Conservation (phyloP, 2,888 invertebrate genomes). For the Andrena flavipes region DNA sequence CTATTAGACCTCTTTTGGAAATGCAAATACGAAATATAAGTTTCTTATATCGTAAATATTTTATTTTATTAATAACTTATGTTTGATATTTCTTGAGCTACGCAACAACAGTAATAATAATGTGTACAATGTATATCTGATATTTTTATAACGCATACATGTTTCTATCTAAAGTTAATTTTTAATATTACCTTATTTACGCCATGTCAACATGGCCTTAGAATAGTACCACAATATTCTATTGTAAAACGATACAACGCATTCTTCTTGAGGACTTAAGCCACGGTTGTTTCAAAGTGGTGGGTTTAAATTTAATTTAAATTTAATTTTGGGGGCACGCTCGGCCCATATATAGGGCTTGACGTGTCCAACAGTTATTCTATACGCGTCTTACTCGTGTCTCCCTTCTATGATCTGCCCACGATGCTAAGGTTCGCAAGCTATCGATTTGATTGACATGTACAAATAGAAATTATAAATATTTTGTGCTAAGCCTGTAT, state of each 20-base stretch:
- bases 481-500: conserved; percentile 27
- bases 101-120: conserved; percentile 66
- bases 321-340: conserved; percentile 19
- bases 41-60: conserved; percentile 58
- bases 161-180: conserved; percentile 55
- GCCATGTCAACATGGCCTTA: conserved; percentile 26
- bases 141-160: conserved; percentile 48
- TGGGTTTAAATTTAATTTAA: conserved; percentile 33
- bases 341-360: conserved; percentile 36
- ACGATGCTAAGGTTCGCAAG: not conserved
- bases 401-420: not conserved
- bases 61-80: conserved; percentile 60
- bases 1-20: not conserved
- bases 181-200: conserved; percentile 34
- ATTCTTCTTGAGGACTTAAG: conserved; percentile 2
- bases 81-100: conserved; percentile 53
- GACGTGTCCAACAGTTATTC: conserved; percentile 49
- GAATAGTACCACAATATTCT: conserved; percentile 39
- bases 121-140: conserved; percentile 56
- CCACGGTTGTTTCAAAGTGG: conserved; percentile 14
- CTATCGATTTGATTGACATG: not conserved
- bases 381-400: conserved; percentile 36
- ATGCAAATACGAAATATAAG: conserved; percentile 15
- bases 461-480: conserved; percentile 42
- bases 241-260: conserved; percentile 15